Evolutionary conservation across 2,797 vertebrate genomes (phyloP).

Genomic region (Sebastes minor): DNA sequence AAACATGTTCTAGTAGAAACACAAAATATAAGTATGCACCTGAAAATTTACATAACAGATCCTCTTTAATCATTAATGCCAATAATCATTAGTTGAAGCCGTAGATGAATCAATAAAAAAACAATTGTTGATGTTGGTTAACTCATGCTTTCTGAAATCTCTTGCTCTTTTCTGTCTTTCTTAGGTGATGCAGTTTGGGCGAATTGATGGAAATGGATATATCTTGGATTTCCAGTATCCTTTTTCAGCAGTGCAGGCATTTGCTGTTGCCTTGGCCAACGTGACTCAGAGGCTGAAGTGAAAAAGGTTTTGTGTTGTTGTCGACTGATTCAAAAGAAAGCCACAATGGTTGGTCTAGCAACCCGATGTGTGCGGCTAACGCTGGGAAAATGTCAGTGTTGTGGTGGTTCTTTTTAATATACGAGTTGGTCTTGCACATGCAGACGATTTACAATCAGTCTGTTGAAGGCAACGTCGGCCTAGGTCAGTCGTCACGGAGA

Average conservation of each 20-base stretch:
- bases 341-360: conserved; percentile 60
- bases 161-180: conserved; percentile 11
- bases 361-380: background rate
- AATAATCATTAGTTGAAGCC: background rate
- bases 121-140: background rate
- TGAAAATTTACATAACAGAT: too few relatives aligned
- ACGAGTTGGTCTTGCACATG: conserved; percentile 10
- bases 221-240: conserved; percentile 99
- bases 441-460: conserved; percentile 23
- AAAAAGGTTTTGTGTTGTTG: conserved; percentile 59
- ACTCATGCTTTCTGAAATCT: conserved; percentile 62
- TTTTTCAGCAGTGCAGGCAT: conserved; percentile 98
- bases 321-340: conserved; percentile 79
- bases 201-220: conserved; percentile 98
- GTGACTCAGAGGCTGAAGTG: conserved; percentile 98
- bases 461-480: background rate
- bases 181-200: conserved; percentile 99
- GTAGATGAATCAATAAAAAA: background rate
- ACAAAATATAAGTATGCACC: too few relatives aligned
- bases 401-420: background rate
- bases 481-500: conserved; percentile 6
- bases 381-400: background rate
- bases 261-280: conserved; percentile 98
- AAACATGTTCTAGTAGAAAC: too few relatives aligned
- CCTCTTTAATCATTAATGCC: background rate